A percentile compares a stretch with the other conserved stretches of the same genome.
phyloP scores from a whole-genome alignment of 2,888 invertebrate genomes.

The Drosophila melanocephala region DNA sequence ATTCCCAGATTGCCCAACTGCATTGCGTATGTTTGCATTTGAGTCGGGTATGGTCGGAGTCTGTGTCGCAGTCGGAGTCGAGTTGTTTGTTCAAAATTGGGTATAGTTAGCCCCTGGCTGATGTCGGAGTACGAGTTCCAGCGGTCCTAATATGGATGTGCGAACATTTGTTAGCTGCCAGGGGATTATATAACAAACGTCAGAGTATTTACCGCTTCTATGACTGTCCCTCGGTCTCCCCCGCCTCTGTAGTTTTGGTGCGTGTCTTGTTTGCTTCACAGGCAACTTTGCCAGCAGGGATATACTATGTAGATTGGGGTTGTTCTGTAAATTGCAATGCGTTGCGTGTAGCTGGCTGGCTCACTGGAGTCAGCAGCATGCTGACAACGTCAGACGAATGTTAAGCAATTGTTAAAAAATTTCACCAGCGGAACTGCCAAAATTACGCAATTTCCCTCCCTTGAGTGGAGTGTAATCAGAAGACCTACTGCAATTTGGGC shows the following conservation, averaged over 20 bases:
- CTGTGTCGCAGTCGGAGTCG: conserved; percentile 14
- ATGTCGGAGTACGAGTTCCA: conserved; percentile 13
- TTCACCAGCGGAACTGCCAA: conserved; percentile 48
- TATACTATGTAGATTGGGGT: conserved; percentile 35
- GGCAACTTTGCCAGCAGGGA: conserved; percentile 45
- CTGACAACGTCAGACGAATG: conserved; percentile 37
- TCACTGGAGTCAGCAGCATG: conserved; percentile 6
- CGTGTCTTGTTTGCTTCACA: conserved; percentile 44
- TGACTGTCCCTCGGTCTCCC: background rate
- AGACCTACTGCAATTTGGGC: conserved; percentile 17
- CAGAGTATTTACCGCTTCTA: conserved; percentile 63
- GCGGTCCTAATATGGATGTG: conserved; percentile 69
- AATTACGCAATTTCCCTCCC: conserved; percentile 1
- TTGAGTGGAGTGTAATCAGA: background rate
- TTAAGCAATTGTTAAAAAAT: conserved; percentile 66
- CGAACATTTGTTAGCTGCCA: conserved; percentile 75
- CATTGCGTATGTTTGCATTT: conserved; percentile 76
- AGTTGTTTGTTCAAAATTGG: conserved; percentile 37
- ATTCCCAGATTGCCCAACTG: conserved; percentile 60
- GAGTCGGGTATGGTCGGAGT: conserved; percentile 29
- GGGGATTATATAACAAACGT: conserved; percentile 71
- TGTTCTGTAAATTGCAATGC: conserved; percentile 62
- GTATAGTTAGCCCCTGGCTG: background rate
- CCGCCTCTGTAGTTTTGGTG: conserved; percentile 11
- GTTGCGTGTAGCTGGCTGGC: conserved; percentile 40